These are phyloP conservation scores for Drosophila saltans DNA, from an alignment of 1,140 invertebrate species.

Conservation along the genomic window DNA sequence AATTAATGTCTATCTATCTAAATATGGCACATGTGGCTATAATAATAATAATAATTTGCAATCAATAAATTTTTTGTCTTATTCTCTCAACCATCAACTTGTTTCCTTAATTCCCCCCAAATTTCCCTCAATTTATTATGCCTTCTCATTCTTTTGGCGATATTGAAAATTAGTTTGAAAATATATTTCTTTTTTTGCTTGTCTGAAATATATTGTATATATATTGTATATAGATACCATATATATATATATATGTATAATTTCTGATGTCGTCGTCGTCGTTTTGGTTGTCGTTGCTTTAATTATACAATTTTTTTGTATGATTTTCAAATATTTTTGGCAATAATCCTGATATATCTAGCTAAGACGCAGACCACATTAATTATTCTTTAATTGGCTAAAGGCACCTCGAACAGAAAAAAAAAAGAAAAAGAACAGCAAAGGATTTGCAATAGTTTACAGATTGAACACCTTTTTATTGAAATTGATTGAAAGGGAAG, in stretches of 20 bases:
- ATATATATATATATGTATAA: conserved; percentile 19
- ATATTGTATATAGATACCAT: conserved; percentile 11
- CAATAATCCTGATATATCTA: conserved; percentile 34
- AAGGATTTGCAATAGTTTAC: neutral
- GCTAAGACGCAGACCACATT: conserved; percentile 46
- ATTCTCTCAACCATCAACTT: neutral
- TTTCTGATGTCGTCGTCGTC: conserved; percentile 2
- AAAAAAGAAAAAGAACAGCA: neutral
- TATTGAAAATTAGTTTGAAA: conserved; percentile 1
- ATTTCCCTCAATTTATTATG: neutral
- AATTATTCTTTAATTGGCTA: conserved; percentile 63
- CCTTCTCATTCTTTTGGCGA: neutral
- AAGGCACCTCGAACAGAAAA: neutral
- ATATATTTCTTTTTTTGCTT: conserved; percentile 43
- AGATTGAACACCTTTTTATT: no score
- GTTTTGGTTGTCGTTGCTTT: conserved; percentile 29
- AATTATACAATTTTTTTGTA: conserved; percentile 60
- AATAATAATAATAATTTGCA: conserved; percentile 19
- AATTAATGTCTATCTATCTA: conserved; percentile 20
- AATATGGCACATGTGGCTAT: conserved; percentile 19
- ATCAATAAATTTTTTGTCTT: conserved; percentile 12
- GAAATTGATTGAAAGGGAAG: no score
- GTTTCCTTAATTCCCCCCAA: neutral
- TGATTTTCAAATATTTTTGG: conserved; percentile 55
- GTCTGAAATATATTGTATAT: conserved; percentile 36